Conservation (phyloP, 1,140 invertebrate species). For the Trissolcus basalis region DNA sequence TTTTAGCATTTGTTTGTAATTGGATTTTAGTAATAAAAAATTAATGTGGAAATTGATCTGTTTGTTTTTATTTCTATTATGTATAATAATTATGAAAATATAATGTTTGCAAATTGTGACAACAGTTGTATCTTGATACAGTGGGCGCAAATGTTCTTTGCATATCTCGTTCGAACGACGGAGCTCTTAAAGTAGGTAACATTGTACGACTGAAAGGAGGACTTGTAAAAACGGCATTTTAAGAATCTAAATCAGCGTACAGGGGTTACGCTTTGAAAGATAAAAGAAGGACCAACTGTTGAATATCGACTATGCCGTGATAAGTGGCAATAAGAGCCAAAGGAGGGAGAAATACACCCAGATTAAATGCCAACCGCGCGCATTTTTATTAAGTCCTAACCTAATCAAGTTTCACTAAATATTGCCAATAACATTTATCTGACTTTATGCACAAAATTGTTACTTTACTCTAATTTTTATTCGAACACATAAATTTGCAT, state of each 20-base stretch:
- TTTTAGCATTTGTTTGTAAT: no score
- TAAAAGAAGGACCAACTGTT: conserved; percentile 77
- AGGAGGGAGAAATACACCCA: conserved; percentile 30
- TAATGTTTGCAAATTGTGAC: no score
- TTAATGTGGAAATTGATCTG: no score
- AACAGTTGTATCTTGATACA: not conserved
- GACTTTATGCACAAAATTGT: no score
- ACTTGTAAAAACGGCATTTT: conserved; percentile 59
- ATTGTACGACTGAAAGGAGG: conserved; percentile 54
- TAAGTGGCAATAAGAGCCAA: conserved; percentile 58
- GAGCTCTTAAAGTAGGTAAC: conserved; percentile 34
- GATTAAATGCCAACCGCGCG: conserved; percentile 18
- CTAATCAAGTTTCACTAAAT: conserved; percentile 13
- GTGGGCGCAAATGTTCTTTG: conserved; percentile 11
- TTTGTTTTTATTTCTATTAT: no score
- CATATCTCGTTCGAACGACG: conserved; percentile 9
- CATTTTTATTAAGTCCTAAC: conserved; percentile 2
- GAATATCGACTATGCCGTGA: conserved; percentile 69
- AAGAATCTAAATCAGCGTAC: conserved; percentile 60
- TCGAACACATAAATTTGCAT: no score
- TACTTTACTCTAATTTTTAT: no score
- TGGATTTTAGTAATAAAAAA: no score
- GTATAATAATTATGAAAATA: no score
- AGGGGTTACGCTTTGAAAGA: conserved; percentile 68
- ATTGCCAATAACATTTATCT: not conserved